Evolutionary conservation across 2,797 vertebrate species (phyloP).

Genomic region (Phoeniculus purpureus): DNA sequence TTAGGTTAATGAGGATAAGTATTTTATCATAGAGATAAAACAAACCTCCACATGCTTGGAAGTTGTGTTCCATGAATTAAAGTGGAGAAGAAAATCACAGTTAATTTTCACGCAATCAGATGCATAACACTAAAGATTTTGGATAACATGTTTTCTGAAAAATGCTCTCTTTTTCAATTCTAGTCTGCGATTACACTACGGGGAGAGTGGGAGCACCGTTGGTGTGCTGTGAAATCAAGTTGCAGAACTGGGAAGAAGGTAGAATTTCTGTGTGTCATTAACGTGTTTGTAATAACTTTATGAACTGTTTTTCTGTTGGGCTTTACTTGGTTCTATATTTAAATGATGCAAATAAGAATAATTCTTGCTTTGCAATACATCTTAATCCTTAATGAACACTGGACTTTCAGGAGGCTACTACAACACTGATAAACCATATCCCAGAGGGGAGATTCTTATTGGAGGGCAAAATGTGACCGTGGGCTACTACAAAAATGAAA

Average conservation of each 20-base stretch:
- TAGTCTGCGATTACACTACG: constrained; percentile 95
- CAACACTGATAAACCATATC: constrained; percentile 88
- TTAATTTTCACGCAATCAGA: not conserved
- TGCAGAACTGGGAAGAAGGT: constrained; percentile 97
- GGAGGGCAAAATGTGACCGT: constrained; percentile 92
- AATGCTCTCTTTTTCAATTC: constrained; percentile 48
- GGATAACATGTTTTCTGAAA: not conserved
- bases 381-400: not conserved
- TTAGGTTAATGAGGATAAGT: no score
- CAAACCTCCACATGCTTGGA: not conserved
- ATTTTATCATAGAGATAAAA: no score
- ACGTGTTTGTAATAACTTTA: not conserved
- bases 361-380: not conserved
- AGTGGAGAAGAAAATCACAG: not conserved
- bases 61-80: not conserved
- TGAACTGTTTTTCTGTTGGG: not conserved
- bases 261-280: constrained; percentile 29
- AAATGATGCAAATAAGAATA: not conserved
- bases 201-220: constrained; percentile 94
- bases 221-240: constrained; percentile 92
- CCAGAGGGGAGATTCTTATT: constrained; percentile 93
- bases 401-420: constrained; percentile 85
- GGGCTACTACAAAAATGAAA: constrained; percentile 92
- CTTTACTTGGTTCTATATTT: not conserved
- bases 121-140: not conserved